A percentile compares a stretch with the other conserved stretches of the same genome.
These are phyloP conservation scores for Cheumatopsyche charites DNA, from an alignment of 1,140 invertebrate genomes.

Conservation along the genomic window DNA sequence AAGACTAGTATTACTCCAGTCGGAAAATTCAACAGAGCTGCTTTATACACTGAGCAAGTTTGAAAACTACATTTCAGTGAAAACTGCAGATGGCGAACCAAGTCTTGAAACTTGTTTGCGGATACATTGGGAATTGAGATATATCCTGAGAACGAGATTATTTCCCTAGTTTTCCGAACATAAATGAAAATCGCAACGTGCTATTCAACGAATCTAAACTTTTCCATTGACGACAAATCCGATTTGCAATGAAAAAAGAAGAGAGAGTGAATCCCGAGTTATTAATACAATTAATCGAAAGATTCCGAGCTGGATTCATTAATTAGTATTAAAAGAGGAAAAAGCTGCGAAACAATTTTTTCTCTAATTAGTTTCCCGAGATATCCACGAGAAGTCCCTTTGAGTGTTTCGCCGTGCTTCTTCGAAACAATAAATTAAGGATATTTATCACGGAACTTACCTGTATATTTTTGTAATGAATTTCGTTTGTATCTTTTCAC, in stretches of 20 bases:
- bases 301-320: conserved; percentile 10
- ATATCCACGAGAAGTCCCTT: neutral
- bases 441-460: no score
- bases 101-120: conserved; percentile 5
- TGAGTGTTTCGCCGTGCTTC: neutral
- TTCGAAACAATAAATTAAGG: no score
- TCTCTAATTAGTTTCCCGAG: conserved; percentile 4
- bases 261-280: neutral
- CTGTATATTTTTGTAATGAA: no score
- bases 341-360: neutral
- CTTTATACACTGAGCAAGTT: neutral
- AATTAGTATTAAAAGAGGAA: conserved; percentile 24
- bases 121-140: conserved; percentile 3
- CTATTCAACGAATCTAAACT: no score
- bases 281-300: conserved; percentile 19
- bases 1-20: no score
- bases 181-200: no score
- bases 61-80: conserved; percentile 2
- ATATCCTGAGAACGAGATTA: conserved; percentile 7
- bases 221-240: no score
- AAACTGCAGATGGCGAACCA: conserved; percentile 1
- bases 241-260: no score
- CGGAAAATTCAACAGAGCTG: no score
- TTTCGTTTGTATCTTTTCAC: no score
- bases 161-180: neutral